phyloP scores from a whole-genome alignment of 2,113 vertebrate species.

The Oxygymnocypris stewartii region DNA sequence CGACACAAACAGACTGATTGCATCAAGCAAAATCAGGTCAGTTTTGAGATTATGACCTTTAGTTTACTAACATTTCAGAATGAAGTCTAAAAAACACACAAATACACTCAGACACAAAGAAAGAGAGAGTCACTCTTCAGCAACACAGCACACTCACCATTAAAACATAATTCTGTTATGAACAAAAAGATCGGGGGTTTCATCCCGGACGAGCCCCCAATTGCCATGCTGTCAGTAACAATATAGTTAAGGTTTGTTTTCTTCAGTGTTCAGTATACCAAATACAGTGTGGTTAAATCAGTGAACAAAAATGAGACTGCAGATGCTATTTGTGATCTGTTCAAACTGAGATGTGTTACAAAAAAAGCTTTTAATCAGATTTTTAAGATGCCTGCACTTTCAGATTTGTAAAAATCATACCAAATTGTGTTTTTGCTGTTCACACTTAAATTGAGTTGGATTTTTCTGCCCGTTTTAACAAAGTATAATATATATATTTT shows the following conservation, averaged over 20 bases:
- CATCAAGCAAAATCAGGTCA: conserved; percentile 16
- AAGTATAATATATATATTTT: no score
- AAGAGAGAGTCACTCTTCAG: not conserved
- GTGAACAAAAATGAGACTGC: not conserved
- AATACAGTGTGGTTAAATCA: not conserved
- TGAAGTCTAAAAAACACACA: not conserved
- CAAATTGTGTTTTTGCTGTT: not conserved
- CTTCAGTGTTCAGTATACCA: not conserved
- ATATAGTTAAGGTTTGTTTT: not conserved
- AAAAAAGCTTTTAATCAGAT: not conserved
- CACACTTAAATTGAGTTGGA: not conserved
- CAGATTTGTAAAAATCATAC: not conserved
- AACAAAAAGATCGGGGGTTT: no score
- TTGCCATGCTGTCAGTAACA: no score
- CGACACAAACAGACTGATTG: conserved; percentile 1
- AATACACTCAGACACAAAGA: not conserved
- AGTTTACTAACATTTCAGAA: not conserved
- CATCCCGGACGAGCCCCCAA: no score
- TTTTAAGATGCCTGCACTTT: not conserved
- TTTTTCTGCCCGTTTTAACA: not conserved
- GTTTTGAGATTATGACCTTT: conserved; percentile 25
- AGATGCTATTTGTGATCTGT: no score
- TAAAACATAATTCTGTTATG: no score
- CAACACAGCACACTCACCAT: no score
- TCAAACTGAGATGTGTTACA: not conserved